Evolutionary conservation across 1,140 invertebrate species (phyloP), one percentile per base, ranked within the genome.

Genomic region (Lasaia peninsularis): DNA sequence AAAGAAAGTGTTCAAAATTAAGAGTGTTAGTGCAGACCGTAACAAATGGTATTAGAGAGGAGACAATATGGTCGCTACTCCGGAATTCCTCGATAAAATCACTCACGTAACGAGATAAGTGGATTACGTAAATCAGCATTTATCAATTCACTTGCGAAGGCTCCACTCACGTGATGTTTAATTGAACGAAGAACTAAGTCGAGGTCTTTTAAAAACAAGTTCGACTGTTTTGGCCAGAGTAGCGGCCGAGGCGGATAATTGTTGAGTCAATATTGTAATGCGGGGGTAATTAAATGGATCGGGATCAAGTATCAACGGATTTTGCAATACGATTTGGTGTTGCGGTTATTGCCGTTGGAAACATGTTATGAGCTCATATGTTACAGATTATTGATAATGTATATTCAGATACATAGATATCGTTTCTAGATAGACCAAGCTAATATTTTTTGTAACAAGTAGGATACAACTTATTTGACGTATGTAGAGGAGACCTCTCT

Each of bases 41-140:
- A 16, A 52, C 50, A 31, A 33, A 35, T 16, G 11, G 16, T 12
- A 9, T n/a, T 21, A 21, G 37, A n/a, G 12, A 1, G 18, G 52
- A 54, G 52, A 54, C 52, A 54, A 54, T 54, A 54, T 54, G 18
- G 52, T 10, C 24, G 33, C 11, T 24, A 14, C 24, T 54, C 52
- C 52, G 52, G 52, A 24, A 35, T 54, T 40, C 52, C 20, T 20
- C 49, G 52, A 54, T 40, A 54, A 37, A 37, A 54, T 54, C 52
- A 40, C 34, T 54, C 52, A 21, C 52, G 52, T 54, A 40, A 54
- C 52, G 5, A 54, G 34, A 40, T 40, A 54, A 54, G 52, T 40
- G 34, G 34, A 40, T 54, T 54, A 37, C 52, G 12, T 37, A 54
- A 54, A 20, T 20, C n/a, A 21, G 32, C n/a, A 40, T 12, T 40